Base-by-base conservation (phyloP, 1,140 invertebrate species). In the Drosophila kurseongensis region DNA sequence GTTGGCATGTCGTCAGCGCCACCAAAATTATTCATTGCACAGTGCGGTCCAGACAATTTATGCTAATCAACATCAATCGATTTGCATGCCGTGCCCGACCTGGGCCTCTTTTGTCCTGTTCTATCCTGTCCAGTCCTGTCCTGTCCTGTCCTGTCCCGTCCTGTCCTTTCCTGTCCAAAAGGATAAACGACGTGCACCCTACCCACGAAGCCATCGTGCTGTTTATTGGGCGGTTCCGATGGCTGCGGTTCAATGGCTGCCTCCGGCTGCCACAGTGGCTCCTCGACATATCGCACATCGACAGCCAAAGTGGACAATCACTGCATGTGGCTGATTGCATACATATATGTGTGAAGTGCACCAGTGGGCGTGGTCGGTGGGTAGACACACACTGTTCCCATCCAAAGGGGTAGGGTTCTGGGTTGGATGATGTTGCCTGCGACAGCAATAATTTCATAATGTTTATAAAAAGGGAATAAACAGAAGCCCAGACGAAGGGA, bases 31-130 rank as follows among this genome's bases (percentile, higher is more conserved):
- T 89, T 89, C 84, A 89, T 89, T 89, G 84, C 84, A 89, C 85
- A 90, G 69, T 89, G 86, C 82, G 86, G 86, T 90, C 82, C 86
- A 90, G 86, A 90, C 86, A 90, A 90, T 90, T 90, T 90, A 90
- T 90, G 86, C 88, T 90, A 90, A 90, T 90, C 86, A 90, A 90
- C 86, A 90, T 90, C 86, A 90, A 90, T 90, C 86, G 86, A 86
- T 90, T 90, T 83, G 84, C 85, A 89, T 89, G 80, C 69, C 73
- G 61, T 65, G 78, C 75, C 62, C 18, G 50, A 41, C 12, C 18
- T 12, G 18, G 13, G 67, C 63, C 66, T 40, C 36, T 50, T 6
- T 10, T 32, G 60, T 59, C 52, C 73, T 59, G 32, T 27, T 13
- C 10, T 27, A 14, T 13, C 10, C 44, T 29, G n/a, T 50, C 13